These are phyloP conservation scores for Protonibea diacanthus DNA, from an alignment of 2,797 vertebrate species.

Conservation along the genomic window DNA sequence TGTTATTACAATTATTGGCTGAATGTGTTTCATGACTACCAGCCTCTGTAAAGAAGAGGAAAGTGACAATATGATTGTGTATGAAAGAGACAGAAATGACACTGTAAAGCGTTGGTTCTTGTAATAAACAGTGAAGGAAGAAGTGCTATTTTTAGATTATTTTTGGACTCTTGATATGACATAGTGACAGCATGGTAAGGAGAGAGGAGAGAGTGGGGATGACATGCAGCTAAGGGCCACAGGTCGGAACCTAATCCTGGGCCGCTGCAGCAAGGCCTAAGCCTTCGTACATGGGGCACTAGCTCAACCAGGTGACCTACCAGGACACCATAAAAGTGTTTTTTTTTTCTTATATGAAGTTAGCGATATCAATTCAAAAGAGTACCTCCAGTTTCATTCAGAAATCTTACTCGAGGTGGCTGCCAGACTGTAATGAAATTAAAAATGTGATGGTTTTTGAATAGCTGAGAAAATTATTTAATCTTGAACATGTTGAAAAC, in stretches of 20 bases:
- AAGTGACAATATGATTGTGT: not conserved
- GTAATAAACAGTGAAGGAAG: not conserved
- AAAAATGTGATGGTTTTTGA: not conserved
- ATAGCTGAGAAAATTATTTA: too few species aligned
- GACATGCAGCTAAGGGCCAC: too few species aligned
- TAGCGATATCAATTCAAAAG: not conserved
- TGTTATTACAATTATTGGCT: not conserved
- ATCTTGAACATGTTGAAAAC: not conserved
- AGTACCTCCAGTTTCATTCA: not conserved
- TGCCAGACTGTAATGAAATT: not conserved
- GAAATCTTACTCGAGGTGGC: not conserved
- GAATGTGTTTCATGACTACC: not conserved
- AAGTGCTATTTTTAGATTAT: not conserved
- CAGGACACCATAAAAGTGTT: too few species aligned
- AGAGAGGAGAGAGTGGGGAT: too few species aligned
- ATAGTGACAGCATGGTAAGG: too few species aligned
- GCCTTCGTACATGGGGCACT: too few species aligned
- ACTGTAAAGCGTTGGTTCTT: not conserved
- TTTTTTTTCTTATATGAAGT: too few species aligned
- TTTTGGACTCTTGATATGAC: too few species aligned
- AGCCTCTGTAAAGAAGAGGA: not conserved
- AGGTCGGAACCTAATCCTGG: too few species aligned
- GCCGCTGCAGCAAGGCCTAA: too few species aligned
- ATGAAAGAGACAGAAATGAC: not conserved
- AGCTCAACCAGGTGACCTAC: too few species aligned